A percentile compares a stretch with the other conserved stretches of the same genome.
Evolutionary conservation across 1,140 invertebrate species (phyloP).

Genomic region (Bilobella aurantiaca): DNA sequence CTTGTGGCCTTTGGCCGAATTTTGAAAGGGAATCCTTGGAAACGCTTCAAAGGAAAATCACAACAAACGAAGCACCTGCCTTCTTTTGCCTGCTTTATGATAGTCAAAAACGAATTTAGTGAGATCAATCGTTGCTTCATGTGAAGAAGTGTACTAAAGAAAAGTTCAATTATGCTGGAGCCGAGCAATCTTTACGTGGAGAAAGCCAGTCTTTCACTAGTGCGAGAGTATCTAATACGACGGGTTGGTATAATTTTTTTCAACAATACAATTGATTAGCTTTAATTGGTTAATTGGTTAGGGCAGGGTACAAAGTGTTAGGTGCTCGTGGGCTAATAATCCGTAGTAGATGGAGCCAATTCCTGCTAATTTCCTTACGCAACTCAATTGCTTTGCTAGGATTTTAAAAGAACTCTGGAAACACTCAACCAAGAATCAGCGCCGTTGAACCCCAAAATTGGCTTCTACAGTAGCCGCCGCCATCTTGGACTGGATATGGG

Average conservation of each 20-base stretch:
- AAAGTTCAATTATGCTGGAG: no score
- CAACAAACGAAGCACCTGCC: no score
- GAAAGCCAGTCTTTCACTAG: conserved; percentile 19
- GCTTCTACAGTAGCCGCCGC: conserved; percentile 3
- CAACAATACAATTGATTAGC: background rate
- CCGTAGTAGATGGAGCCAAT: no score
- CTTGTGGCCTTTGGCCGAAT: no score
- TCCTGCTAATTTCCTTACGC: no score
- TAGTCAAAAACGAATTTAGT: no score
- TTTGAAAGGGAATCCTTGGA: no score
- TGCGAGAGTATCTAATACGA: conserved; percentile 31
- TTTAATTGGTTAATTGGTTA: background rate
- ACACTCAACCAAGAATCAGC: conserved; percentile 23
- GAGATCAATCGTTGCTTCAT: no score
- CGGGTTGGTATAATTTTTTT: conserved; percentile 20
- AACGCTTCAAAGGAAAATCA: no score
- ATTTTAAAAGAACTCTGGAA: conserved; percentile 19
- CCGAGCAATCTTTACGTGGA: conserved; percentile 10
- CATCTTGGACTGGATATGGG: background rate
- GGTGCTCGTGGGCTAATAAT: no score
- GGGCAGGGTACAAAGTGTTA: background rate
- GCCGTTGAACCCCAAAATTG: background rate
- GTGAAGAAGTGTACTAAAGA: no score
- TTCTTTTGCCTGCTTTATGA: no score
- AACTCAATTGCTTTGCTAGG: conserved; percentile 17